Evolutionary conservation across 2,797 vertebrate species (phyloP).

Genomic region (Acanthurus tractus): DNA sequence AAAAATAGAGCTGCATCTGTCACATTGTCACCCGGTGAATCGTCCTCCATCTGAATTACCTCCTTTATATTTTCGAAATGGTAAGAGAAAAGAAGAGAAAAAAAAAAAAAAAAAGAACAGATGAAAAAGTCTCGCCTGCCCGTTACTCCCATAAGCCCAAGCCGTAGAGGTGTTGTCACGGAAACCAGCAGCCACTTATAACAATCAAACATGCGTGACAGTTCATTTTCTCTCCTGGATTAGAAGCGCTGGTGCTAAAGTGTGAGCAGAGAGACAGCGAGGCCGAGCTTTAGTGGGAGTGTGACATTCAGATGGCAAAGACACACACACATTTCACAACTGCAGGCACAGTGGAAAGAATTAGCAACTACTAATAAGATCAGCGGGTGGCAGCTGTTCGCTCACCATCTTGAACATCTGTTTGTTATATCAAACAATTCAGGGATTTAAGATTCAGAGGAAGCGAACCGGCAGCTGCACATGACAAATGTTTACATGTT

Average conservation of each 20-base stretch:
- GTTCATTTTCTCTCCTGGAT: constrained; percentile 62
- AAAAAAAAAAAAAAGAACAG: neutral
- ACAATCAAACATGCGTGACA: constrained; percentile 60
- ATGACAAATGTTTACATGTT: constrained; percentile 41
- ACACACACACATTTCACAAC: constrained; percentile 52
- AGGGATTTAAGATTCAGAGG: constrained; percentile 29
- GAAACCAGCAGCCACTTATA: constrained; percentile 60
- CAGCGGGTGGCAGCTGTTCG: constrained; percentile 70
- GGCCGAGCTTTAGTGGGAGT: constrained; percentile 19
- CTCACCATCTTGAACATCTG: constrained; percentile 63
- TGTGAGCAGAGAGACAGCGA: constrained; percentile 26
- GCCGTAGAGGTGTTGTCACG: constrained; percentile 53
- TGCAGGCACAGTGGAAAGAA: constrained; percentile 49
- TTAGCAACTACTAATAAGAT: constrained; percentile 69
- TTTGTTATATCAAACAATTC: constrained; percentile 56
- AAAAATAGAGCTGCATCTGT: constrained; percentile 65
- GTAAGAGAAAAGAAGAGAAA: neutral
- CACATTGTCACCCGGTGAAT: constrained; percentile 53
- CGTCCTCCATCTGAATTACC: constrained; percentile 56
- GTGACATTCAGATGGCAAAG: constrained; percentile 41
- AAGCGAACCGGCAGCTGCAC: constrained; percentile 5
- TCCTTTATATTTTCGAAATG: constrained; percentile 56
- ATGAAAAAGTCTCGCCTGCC: constrained; percentile 31
- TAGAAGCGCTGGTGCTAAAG: constrained; percentile 16
- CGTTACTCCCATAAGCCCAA: constrained; percentile 30